These are phyloP conservation scores for Panthera tigris DNA, from an alignment of 2,113 vertebrate genomes.

Conservation along the genomic window DNA sequence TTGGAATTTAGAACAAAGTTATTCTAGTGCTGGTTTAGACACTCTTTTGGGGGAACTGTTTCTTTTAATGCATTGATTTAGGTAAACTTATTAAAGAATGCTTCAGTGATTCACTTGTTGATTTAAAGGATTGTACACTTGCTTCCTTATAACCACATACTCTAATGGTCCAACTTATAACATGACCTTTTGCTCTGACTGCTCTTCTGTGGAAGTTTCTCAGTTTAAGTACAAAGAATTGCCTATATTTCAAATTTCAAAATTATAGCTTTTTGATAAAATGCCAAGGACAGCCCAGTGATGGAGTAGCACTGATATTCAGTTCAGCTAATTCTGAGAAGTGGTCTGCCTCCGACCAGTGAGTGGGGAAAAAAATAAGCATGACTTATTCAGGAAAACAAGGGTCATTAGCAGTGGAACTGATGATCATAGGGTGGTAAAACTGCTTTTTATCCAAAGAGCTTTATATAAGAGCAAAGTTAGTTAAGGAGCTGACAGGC, in stretches of 20 bases:
- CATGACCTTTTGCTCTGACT: not conserved
- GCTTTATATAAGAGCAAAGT: conserved; percentile 30
- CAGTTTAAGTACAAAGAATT: conserved; percentile 15
- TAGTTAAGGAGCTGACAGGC: not conserved
- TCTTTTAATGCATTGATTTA: not conserved
- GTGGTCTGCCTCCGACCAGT: not conserved
- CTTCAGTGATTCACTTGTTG: not conserved
- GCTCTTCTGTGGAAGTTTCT: not conserved
- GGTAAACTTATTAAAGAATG: not conserved
- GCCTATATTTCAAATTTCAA: not conserved
- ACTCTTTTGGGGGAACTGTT: not conserved
- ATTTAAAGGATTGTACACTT: not conserved
- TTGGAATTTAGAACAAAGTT: conserved; percentile 12
- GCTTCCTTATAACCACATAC: not conserved
- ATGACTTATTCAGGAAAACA: not conserved
- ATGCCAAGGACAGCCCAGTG: not conserved
- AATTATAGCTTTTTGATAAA: conserved; percentile 13
- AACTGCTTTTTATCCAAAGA: conserved; percentile 4
- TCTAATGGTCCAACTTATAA: not conserved
- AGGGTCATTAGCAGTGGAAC: not conserved
- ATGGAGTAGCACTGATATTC: not conserved
- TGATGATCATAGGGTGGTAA: not conserved
- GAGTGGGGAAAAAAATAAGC: not conserved
- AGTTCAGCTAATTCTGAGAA: not conserved
- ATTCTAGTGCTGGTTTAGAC: not conserved